These are phyloP conservation scores for Caenorhabditis sp. DNA, from an alignment of 2,888 invertebrate genomes.

Conservation along the genomic window DNA sequence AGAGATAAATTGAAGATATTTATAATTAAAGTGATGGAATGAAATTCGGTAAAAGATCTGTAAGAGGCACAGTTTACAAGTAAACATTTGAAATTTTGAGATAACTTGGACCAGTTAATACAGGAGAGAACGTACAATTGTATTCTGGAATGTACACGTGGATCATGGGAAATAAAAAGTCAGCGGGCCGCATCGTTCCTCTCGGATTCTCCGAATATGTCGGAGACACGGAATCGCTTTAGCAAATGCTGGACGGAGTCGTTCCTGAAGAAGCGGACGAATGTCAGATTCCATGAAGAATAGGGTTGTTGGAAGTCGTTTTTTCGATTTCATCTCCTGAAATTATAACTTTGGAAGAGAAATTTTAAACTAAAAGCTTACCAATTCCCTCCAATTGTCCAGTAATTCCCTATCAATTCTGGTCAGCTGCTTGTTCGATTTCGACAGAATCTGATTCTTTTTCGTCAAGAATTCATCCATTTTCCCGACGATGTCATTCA, in stretches of 20 bases:
- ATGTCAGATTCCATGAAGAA: constrained; percentile 62
- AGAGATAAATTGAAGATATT: not conserved
- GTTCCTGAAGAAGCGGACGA: constrained; percentile 49
- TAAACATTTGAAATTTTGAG: too few species aligned
- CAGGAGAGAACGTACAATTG: too few species aligned
- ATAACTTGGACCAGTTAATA: not conserved
- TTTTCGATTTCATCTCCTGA: constrained; percentile 48
- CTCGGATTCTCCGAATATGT: constrained; percentile 52
- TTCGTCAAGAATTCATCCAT: constrained; percentile 55
- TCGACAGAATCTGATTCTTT: constrained; percentile 28
- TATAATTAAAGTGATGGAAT: too few species aligned
- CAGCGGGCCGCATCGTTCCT: constrained; percentile 54
- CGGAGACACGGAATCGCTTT: constrained; percentile 61
- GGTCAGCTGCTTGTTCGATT: constrained; percentile 42
- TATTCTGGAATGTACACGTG: too few species aligned
- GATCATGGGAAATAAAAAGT: constrained; percentile 52
- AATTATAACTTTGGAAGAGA: not conserved
- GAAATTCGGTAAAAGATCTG: too few species aligned
- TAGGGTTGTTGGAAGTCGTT: constrained; percentile 23
- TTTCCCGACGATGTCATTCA: constrained; percentile 57
- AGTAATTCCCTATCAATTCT: constrained; percentile 43
- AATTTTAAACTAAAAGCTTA: constrained; percentile 13
- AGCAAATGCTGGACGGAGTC: constrained; percentile 37
- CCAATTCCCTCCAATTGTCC: constrained; percentile 50
- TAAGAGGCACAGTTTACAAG: not conserved